Evolutionary conservation across 2,797 vertebrate genomes (phyloP), one percentile per base, ranked within the genome.

Genomic region (Tamandua tetradactyla): DNA sequence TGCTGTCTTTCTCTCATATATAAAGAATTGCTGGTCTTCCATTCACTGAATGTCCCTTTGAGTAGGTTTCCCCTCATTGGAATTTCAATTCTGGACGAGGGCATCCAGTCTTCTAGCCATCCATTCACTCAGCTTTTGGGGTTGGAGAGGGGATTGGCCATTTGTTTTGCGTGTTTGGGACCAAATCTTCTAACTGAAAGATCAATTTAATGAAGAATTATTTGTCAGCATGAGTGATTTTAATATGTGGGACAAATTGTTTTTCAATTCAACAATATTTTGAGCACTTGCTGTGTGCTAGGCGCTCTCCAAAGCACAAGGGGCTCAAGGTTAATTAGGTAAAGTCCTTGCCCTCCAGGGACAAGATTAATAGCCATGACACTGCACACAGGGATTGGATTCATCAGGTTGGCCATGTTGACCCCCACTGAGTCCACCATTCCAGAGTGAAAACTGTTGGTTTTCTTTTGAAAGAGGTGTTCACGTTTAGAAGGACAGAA

Each of bases 381-480:
- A 62, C n/a, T 76, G 37, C 47, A 40, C n/a, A 84, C n/a, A 80
- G 42, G 52, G 32, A 14, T 20, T 42, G 18, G 68, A 75, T 42
- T 92, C 27, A 64, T 74, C 62, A 40, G 47, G 20, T 83, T 22
- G 52, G 68, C 30, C 22, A 14, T 27, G 5, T 2, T 83, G 69
- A 69, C 57, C 69, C 59, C 47, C 11, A 30, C 3, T 44, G n/a
- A 93, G 30, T 78, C 44, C 66, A 20, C 47, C 42, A 37, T 74
- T 71, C 52, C 72, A 47, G 72, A 89, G 75, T 10, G 1, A 91
- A 95, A 82, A 78, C 40, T 30, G 40, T 49, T 82, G 3, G 2
- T 68, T 93, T 82, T 61, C 35, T 52, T 87, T 75, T 66, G 40
- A 78, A 91, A 88, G 93, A 4, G n/a, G 30, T 55, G 37, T 66